Evolutionary conservation across 2,113 vertebrate species (phyloP), one percentile per base, ranked within the genome.

Genomic region (Rhinoptilus africanus): DNA sequence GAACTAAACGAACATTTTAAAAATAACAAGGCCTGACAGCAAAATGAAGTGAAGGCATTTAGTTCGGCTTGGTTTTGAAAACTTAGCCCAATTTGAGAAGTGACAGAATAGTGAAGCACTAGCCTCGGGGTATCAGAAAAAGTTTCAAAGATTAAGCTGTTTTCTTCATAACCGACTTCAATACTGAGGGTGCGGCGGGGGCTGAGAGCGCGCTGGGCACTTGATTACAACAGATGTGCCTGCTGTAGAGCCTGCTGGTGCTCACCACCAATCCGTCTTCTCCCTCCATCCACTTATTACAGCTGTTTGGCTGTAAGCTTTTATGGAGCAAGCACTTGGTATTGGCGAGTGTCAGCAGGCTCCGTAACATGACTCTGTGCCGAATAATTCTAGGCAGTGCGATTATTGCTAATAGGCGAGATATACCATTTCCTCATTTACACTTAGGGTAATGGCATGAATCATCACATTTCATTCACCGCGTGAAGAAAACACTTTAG

Each of bases 281-380:
- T 54, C 35, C 26, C n/a, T 34, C 24, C 4, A 23, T 24, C 60
- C 39, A 6, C 47, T 50, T 18, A 20, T 6, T 14, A 1, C 45
- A 41, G 50, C 34, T 43, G 24, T 34, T 75, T 14, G 47, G 10
- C 23, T 9, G 37, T 10, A 26, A 43, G 27, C 48, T 69, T 34
- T 68, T 43, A 53, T 0, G 15, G 14, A 73, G 24, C 39, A n/a
- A 20, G 35, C 8, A 23, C 50, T 81, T 34, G 12, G 3, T 9
- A 4, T 6, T 5, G 15, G 14, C 28, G 3, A 76, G 14, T 1
- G 20, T 22, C 28, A 21, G 48, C 78, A 6, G 20, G 4, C 21
- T 16, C 63, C 3, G 0, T 4, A 32, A 43, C 24, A 10, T 1
- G 10, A 8, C 54, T 37, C 5, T 0, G 2, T 4, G 30, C 18